Evolutionary conservation across 2,888 invertebrate species (phyloP), one percentile per base, ranked within the genome.

Genomic region (Lutraria lutraria): DNA sequence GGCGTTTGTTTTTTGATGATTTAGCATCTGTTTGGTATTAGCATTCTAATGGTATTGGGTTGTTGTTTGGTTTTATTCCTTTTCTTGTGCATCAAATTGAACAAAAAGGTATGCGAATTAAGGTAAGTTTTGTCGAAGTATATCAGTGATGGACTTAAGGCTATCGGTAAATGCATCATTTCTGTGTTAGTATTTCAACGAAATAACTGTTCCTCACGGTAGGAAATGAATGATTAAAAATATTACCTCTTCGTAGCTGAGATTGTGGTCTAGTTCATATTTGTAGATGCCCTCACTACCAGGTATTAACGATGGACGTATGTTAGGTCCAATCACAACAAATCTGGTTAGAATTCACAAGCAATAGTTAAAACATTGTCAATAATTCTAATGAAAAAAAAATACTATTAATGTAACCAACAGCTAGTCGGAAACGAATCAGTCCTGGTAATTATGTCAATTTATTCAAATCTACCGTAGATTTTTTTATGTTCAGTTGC

Each of bases 231-330:
- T 43, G 4, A 72, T 63, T 56, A n/a, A 13, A 68, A 68, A 52
- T 16, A 15, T 84, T 90, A 93, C 93, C 88, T 89, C 43, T 0
- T 89, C 86, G 63, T 92, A 89, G 76, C 84, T 54, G 4, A 93
- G 79, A 0, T 80, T 29, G 43, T 89, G 85, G 0, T 43, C 85
- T 0, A 88, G 29, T 63, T 93, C 93, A 82, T 87, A 93, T 25
- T 60, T 21, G 79, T 90, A 93, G 25, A 93, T 90, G 0, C 86
- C 89, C 16, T 88, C 91, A 72, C 92, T 89, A 0, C 88, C 90
- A 21, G 89, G 90, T 13, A 91, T 83, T 29, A 92, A 83, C 21
- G 90, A 85, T 52, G 85, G 16, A n/a, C 63, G 80, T 2, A 93
- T 53, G 68, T 89, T 89, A 0, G 79, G 86, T 34, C 93, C 93